A percentile compares a stretch with the other conserved stretches of the same genome.
Conservation (phyloP, 2,888 invertebrate species). For the Opisthograptis luteolata region DNA sequence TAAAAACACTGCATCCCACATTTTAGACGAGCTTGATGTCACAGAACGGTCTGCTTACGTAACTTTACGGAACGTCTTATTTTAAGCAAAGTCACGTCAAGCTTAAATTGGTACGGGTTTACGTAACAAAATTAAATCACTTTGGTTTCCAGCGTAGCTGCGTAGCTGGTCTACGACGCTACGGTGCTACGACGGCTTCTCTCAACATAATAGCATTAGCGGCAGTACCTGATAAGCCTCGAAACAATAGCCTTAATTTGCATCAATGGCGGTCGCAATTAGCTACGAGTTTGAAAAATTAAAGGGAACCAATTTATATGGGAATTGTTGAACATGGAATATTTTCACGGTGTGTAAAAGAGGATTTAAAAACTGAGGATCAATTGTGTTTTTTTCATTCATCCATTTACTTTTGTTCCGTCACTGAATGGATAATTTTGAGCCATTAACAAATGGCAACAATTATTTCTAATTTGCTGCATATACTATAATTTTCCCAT, state of each 20-base stretch:
- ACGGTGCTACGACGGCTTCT: conserved; percentile 39
- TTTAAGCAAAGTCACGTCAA: conserved; percentile 21
- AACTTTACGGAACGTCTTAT: conserved; percentile 9
- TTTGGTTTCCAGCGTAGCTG: conserved; percentile 31
- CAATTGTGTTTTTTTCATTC: no score
- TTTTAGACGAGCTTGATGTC: background rate
- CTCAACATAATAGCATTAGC: conserved; percentile 51
- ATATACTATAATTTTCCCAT: no score
- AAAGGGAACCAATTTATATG: background rate
- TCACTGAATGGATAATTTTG: no score
- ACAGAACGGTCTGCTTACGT: background rate
- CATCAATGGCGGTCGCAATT: conserved; percentile 47
- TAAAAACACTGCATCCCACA: background rate
- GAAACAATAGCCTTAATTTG: conserved; percentile 58
- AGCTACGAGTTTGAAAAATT: conserved; percentile 35
- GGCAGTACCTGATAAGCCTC: conserved; percentile 46
- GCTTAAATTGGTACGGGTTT: conserved; percentile 10
- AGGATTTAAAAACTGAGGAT: no score
- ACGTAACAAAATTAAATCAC: conserved; percentile 31
- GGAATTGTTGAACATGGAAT: background rate
- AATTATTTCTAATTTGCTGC: no score
- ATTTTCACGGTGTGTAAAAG: background rate
- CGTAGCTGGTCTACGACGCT: conserved; percentile 45
- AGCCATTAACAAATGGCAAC: no score
- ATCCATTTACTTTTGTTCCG: no score